These are phyloP conservation scores for Plumapathes pennacea DNA, from an alignment of 92 coral and sea anemone genomes.

Conservation along the genomic window DNA sequence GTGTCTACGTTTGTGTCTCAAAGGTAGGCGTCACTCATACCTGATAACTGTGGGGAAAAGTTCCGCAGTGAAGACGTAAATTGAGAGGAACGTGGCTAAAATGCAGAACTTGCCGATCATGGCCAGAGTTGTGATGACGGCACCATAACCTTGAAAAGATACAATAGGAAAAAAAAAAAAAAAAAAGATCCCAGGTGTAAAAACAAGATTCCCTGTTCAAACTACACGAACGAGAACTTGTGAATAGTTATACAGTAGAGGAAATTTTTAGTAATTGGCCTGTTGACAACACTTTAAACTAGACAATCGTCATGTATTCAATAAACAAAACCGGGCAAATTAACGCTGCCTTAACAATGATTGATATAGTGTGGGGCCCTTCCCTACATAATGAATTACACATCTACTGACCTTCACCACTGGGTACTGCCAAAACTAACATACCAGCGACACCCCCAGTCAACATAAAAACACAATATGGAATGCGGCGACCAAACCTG, in stretches of 20 bases:
- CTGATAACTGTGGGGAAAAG: slow-evolving; percentile 57
- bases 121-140: slow-evolving; percentile 33
- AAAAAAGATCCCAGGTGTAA: no score
- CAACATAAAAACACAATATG: slow-evolving; percentile 40
- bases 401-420: slow-evolving; percentile 42
- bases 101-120: slow-evolving; percentile 47
- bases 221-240: no score
- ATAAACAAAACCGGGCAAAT: no score
- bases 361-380: no score
- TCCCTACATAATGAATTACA: no score
- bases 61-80: slow-evolving; percentile 48
- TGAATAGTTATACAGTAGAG: no score
- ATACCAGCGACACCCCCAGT: slow-evolving; percentile 49
- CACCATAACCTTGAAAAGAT: slow-evolving; percentile 18
- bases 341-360: no score
- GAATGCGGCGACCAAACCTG: slow-evolving; percentile 71
- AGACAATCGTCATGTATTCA: no score
- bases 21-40: slow-evolving; percentile 3
- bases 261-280: no score
- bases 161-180: neutral
- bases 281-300: no score
- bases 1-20: neutral
- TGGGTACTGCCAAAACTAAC: slow-evolving; percentile 50
- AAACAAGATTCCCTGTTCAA: no score
- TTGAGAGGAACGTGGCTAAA: slow-evolving; percentile 27